A percentile compares a stretch with the other conserved stretches of the same genome.
Evolutionary conservation across 2,797 vertebrate genomes (phyloP).

Genomic region (Otolemur crassicaudatus): DNA sequence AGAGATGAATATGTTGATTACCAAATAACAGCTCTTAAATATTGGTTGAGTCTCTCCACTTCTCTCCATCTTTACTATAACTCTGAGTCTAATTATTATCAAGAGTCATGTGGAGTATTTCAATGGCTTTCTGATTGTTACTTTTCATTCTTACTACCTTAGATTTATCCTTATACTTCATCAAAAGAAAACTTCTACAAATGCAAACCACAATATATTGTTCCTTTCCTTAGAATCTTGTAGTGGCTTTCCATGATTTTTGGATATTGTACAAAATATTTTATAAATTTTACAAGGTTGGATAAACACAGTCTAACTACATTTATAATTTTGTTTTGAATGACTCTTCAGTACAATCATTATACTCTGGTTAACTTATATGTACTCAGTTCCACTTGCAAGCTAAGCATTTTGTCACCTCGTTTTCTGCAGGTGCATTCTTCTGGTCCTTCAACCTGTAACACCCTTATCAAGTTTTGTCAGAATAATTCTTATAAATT

Average conservation of each 20-base stretch:
- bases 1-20: not conserved
- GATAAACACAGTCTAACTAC: not conserved
- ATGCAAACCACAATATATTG: not conserved
- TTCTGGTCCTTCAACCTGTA: not conserved
- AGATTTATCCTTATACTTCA: not conserved
- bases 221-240: not conserved
- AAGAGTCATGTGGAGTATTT: not conserved
- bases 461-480: not conserved
- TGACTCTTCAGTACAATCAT: not conserved
- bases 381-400: not conserved
- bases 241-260: not conserved
- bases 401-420: not conserved
- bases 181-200: not conserved
- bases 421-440: not conserved
- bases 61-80: not conserved
- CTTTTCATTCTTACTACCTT: not conserved
- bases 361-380: not conserved
- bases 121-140: not conserved
- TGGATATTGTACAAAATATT: not conserved
- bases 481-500: not conserved
- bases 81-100: not conserved
- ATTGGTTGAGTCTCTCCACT: not conserved
- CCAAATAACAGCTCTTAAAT: not conserved
- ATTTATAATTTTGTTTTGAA: conserved; percentile 25
- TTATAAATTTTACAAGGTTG: not conserved